Conservation (phyloP, 2,797 vertebrate genomes). For the Pelobates cultripes region DNA sequence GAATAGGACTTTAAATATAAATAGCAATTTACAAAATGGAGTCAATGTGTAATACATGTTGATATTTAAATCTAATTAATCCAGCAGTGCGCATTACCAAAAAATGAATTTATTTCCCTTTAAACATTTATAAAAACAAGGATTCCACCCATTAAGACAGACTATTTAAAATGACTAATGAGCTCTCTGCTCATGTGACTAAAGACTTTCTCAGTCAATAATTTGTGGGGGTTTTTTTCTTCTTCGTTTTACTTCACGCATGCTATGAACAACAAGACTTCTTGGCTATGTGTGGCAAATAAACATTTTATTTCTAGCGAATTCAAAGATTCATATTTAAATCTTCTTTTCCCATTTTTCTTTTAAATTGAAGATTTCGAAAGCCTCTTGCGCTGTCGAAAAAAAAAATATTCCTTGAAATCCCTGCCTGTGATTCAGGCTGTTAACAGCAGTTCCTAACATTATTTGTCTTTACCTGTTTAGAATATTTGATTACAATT, state of each 20-base stretch:
- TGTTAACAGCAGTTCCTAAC: slow-evolving; percentile 57
- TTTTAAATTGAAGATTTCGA: slow-evolving; percentile 52
- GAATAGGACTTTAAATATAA: neutral
- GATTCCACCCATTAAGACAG: slow-evolving; percentile 49
- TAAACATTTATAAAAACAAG: slow-evolving; percentile 62
- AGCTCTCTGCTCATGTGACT: slow-evolving; percentile 63
- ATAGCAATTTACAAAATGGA: neutral
- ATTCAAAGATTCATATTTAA: slow-evolving; percentile 38
- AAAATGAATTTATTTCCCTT: slow-evolving; percentile 61
- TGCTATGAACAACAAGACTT: slow-evolving; percentile 61
- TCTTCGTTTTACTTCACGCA: slow-evolving; percentile 52
- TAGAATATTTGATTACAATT: slow-evolving; percentile 77
- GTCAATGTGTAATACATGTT: neutral
- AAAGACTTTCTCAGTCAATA: slow-evolving; percentile 68
- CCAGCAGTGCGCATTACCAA: slow-evolving; percentile 52
- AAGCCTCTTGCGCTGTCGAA: slow-evolving; percentile 53
- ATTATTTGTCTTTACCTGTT: slow-evolving; percentile 70
- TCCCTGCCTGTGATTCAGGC: slow-evolving; percentile 57
- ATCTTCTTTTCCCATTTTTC: neutral
- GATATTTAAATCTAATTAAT: slow-evolving; percentile 14
- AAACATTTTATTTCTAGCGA: slow-evolving; percentile 52
- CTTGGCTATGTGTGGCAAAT: slow-evolving; percentile 63
- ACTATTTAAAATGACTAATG: slow-evolving; percentile 68
- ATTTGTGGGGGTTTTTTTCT: slow-evolving; percentile 59
- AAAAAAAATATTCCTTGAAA: slow-evolving; percentile 42